These are phyloP conservation scores for Tridacna gigas DNA, from an alignment of 2,888 invertebrate species.

Conservation along the genomic window DNA sequence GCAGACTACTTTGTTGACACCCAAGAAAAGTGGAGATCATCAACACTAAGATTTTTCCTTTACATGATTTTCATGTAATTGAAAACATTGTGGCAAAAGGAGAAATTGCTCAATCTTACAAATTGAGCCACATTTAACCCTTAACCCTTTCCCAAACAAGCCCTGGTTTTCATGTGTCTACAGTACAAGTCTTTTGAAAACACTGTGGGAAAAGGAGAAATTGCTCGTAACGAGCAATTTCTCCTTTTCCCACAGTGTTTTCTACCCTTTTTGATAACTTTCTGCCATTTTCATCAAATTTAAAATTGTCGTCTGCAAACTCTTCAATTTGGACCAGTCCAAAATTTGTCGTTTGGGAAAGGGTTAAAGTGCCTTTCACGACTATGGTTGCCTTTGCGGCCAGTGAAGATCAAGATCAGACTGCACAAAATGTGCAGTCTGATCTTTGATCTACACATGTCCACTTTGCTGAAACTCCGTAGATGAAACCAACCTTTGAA, in stretches of 20 bases:
- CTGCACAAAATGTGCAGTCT: too few relatives aligned
- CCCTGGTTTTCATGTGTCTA: too few relatives aligned
- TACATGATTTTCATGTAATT: not conserved
- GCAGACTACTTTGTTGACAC: too few relatives aligned
- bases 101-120: not conserved
- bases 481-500: too few relatives aligned
- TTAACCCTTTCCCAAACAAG: not conserved
- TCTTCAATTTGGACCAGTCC: not conserved
- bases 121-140: not conserved
- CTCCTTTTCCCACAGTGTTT: not conserved
- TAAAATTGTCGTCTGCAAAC: not conserved
- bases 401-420: too few relatives aligned
- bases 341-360: not conserved
- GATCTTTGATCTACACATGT: too few relatives aligned
- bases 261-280: too few relatives aligned
- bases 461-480: too few relatives aligned
- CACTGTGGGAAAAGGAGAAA: not conserved
- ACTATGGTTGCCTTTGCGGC: too few relatives aligned
- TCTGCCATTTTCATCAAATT: too few relatives aligned
- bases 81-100: not conserved
- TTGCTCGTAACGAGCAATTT: not conserved
- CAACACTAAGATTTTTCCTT: too few relatives aligned
- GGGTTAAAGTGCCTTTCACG: not conserved
- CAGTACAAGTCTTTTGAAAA: not conserved
- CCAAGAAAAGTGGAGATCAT: not conserved